Evolutionary conservation across 2,888 invertebrate genomes (phyloP).

Genomic region (Eulithis testata): DNA sequence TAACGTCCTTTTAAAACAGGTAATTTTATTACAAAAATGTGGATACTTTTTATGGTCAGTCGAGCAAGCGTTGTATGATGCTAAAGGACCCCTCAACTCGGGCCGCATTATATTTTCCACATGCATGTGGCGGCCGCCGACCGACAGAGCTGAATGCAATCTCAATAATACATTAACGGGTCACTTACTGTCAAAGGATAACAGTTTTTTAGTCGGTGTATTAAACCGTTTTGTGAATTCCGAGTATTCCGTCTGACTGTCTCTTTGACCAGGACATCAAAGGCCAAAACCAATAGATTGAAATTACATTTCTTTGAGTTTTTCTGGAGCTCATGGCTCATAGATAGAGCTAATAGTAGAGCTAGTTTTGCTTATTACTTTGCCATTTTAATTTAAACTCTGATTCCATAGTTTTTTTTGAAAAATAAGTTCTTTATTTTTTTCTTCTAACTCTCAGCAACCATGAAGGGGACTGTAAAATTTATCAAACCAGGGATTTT

Average conservation of each 20-base stretch:
- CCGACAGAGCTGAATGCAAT: constrained; percentile 60
- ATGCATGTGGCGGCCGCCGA: constrained; percentile 52
- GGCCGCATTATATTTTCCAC: constrained; percentile 60
- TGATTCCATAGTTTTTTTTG: neutral
- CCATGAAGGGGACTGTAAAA: too few species aligned
- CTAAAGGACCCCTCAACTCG: constrained; percentile 52
- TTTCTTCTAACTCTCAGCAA: neutral
- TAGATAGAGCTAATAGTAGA: neutral
- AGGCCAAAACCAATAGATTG: constrained; percentile 40
- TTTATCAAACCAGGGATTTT: too few species aligned
- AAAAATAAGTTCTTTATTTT: neutral
- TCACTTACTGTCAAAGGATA: constrained; percentile 72
- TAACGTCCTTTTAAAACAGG: constrained; percentile 84
- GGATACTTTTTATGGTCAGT: constrained; percentile 77
- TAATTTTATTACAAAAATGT: constrained; percentile 83
- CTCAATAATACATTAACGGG: constrained; percentile 66
- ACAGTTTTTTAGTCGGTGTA: constrained; percentile 58
- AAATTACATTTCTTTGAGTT: constrained; percentile 16
- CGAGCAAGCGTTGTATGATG: constrained; percentile 63
- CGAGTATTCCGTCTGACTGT: constrained; percentile 45
- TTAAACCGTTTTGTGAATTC: constrained; percentile 63
- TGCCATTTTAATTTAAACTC: constrained; percentile 3
- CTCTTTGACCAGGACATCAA: constrained; percentile 65
- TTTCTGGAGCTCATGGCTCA: constrained; percentile 6
- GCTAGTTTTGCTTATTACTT: constrained; percentile 1